Base-by-base conservation (phyloP, 2,797 vertebrate species). In the Pelochelys cantorii region DNA sequence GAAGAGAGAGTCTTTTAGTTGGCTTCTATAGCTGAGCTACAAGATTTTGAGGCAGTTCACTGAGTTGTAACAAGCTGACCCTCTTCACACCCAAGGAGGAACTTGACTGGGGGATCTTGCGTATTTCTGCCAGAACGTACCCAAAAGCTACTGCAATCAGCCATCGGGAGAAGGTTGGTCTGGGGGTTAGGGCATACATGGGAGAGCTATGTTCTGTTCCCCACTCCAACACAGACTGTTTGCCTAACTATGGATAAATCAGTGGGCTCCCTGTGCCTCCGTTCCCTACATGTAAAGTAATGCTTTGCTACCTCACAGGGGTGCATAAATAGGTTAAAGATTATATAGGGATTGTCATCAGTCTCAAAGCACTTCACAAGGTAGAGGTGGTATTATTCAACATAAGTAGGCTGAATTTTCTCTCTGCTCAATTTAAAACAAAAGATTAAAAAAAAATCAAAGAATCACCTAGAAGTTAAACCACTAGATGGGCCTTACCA, bases 351-450 rank as follows among this genome's bases (percentile, higher is more conserved):
- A 34, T 68, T 68, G 20, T 68, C 17, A 68, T n/a, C 10, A 22
- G 18, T 71, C 31, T 20, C n/a, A 37, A 20, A 71, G 18, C 65
- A 34, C n/a, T 71, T 71, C 65, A 71, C n/a, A 34, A 37, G n/a
- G 65, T 34, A 71, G 17, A 71, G 65, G 17, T n/a, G 37, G 22
- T 71, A 34, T 71, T 71, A 37, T 20, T 34, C 53, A 9, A 1
- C 15, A 34, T 1, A 0, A 0, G 0, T 3, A 5, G 11, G 62
- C 22, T 48, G 0, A 29, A 12, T 34, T 15, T 48, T 18, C 18
- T 52, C 2, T 71, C 0, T 11, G 42, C 1, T 5, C 23, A 27
- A 25, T 42, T 15, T 13, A 8, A 31, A 27, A 59, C 13, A 27
- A 90, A 60, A 80, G n/a, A 56, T 75, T 55, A 29, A 18, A 37